Conservation (phyloP, 2,888 invertebrate species). For the Camponotus fellah region DNA sequence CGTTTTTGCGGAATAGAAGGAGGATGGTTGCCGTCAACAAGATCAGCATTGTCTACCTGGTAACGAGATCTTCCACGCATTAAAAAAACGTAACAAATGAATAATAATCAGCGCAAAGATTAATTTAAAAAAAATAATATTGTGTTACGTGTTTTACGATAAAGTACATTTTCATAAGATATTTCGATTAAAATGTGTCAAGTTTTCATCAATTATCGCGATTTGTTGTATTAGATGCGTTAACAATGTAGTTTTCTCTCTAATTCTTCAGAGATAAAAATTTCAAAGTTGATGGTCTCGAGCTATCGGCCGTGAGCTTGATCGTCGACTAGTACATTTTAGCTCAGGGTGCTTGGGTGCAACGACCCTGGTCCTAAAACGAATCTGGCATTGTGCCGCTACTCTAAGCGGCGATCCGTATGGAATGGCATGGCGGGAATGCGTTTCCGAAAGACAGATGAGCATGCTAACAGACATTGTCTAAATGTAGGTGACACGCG, state of each 20-base stretch:
- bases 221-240: not conserved
- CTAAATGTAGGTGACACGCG: constrained; percentile 65
- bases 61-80: constrained; percentile 53
- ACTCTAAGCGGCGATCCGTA: constrained; percentile 4
- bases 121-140: not conserved
- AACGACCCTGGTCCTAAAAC: constrained; percentile 44
- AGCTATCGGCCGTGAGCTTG: constrained; percentile 38
- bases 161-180: not conserved
- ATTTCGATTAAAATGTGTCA: not conserved
- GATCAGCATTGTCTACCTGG: constrained; percentile 59
- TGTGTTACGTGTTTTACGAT: too few species aligned
- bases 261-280: not conserved
- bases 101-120: not conserved
- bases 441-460: constrained; percentile 19
- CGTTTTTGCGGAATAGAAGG: constrained; percentile 49
- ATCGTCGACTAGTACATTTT: not conserved
- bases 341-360: constrained; percentile 17
- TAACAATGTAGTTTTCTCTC: not conserved
- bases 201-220: not conserved
- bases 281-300: not conserved
- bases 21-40: constrained; percentile 58
- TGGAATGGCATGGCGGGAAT: constrained; percentile 28
- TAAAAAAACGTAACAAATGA: not conserved
- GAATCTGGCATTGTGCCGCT: constrained; percentile 43
- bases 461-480: constrained; percentile 27